A percentile compares a stretch with the other conserved stretches of the same genome.
Conservation (phyloP, 2,888 invertebrate genomes). For the Gisinianus flammeolus region DNA sequence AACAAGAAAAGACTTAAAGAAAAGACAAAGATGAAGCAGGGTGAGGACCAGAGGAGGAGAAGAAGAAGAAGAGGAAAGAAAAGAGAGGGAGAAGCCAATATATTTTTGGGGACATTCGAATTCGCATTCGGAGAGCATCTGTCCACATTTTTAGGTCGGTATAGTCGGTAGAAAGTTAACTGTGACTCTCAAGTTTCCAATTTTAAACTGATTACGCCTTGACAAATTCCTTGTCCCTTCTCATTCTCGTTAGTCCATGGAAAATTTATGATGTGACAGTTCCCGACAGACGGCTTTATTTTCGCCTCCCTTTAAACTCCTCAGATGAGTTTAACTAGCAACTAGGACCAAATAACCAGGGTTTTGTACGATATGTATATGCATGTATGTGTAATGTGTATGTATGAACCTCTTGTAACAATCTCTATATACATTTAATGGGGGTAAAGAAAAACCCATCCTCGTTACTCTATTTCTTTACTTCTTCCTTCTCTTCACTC, state of each 20-base stretch:
- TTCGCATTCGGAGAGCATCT: slow-evolving; percentile 42
- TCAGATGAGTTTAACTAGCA: no score
- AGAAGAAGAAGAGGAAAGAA: not conserved
- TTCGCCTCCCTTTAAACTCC: not conserved
- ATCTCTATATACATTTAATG: no score
- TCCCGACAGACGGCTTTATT: slow-evolving; percentile 45
- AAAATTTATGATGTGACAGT: slow-evolving; percentile 54
- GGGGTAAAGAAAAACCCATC: no score
- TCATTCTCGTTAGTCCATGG: slow-evolving; percentile 53
- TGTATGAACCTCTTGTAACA: not conserved
- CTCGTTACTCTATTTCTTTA: no score
- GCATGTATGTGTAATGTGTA: no score
- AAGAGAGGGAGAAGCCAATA: slow-evolving; percentile 10
- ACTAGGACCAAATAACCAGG: no score
- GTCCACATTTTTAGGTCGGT: slow-evolving; percentile 36
- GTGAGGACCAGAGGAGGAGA: not conserved
- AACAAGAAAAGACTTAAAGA: not conserved
- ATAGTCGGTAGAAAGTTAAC: slow-evolving; percentile 13
- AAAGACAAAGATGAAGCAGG: not conserved
- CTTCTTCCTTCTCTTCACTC: no score
- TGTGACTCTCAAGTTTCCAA: slow-evolving; percentile 45
- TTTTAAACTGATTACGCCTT: slow-evolving; percentile 53
- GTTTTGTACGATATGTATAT: no score
- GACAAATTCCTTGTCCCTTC: slow-evolving; percentile 52
- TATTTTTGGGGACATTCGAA: slow-evolving; percentile 7